These are phyloP conservation scores for Caenorhabditis sulstoni DNA, from an alignment of 2,888 invertebrate genomes.

Conservation along the genomic window DNA sequence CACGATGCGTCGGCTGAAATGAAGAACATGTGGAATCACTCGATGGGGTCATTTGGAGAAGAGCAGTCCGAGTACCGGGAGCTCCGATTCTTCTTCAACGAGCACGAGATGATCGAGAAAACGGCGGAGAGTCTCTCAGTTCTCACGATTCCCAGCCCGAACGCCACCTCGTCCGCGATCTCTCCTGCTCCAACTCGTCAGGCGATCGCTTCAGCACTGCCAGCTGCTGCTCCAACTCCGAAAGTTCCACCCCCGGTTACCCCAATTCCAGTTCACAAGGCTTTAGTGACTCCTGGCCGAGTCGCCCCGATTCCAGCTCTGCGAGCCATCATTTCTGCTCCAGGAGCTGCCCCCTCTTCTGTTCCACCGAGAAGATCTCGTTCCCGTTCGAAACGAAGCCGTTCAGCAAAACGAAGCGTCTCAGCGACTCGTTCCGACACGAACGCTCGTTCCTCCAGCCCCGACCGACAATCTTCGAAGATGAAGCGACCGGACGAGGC, in stretches of 20 bases:
- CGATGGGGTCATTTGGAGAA: conserved; percentile 52
- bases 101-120: background rate
- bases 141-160: no score
- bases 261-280: no score
- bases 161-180: background rate
- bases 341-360: background rate
- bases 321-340: no score
- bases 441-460: background rate
- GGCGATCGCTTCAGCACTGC: background rate
- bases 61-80: conserved; percentile 52
- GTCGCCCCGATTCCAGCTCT: no score
- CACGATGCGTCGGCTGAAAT: conserved; percentile 40
- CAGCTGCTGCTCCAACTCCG: conserved; percentile 2
- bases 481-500: conserved; percentile 8
- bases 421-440: background rate
- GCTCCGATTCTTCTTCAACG: conserved; percentile 29
- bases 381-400: conserved; percentile 27
- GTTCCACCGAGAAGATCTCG: conserved; percentile 19
- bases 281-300: no score
- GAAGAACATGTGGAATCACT: conserved; percentile 41
- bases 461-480: conserved; percentile 12
- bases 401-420: conserved; percentile 1
- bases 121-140: no score
- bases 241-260: no score
- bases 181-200: background rate